These are phyloP conservation scores for Centropus unirufus DNA, from an alignment of 2,113 vertebrate species.

Conservation along the genomic window DNA sequence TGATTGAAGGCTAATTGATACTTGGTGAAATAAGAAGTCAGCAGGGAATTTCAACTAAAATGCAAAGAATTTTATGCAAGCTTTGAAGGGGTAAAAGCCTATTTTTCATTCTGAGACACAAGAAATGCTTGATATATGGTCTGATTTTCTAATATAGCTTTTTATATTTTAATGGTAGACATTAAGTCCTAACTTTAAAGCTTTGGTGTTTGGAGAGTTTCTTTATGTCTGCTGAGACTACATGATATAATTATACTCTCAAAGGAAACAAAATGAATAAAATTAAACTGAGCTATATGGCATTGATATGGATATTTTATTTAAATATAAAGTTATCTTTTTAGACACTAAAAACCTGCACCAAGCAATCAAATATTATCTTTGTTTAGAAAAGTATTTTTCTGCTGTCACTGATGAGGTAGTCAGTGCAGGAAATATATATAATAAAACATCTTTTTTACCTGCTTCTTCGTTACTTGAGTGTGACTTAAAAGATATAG, in stretches of 20 bases:
- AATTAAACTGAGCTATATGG: not conserved
- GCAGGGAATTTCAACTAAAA: not conserved
- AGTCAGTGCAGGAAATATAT: not conserved
- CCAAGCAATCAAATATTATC: not conserved
- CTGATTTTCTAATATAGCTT: not conserved
- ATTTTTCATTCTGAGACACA: not conserved
- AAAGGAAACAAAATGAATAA: not conserved
- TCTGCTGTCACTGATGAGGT: not conserved
- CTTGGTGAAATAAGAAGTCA: not conserved
- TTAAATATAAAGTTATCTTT: not conserved
- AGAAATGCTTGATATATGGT: not conserved
- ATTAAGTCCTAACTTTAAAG: not conserved
- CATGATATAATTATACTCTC: not conserved
- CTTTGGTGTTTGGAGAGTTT: not conserved
- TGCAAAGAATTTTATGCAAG: not conserved
- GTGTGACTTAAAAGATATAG: not conserved
- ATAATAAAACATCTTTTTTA: not conserved
- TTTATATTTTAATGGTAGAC: not conserved
- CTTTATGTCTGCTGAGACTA: not conserved
- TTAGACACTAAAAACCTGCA: not conserved
- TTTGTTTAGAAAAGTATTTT: not conserved
- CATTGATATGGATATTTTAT: not conserved
- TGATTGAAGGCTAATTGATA: not conserved
- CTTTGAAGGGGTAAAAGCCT: not conserved
- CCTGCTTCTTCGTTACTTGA: not conserved